Conservation (phyloP, 2,797 vertebrate species). For the Mormyrus hasselquistii region DNA sequence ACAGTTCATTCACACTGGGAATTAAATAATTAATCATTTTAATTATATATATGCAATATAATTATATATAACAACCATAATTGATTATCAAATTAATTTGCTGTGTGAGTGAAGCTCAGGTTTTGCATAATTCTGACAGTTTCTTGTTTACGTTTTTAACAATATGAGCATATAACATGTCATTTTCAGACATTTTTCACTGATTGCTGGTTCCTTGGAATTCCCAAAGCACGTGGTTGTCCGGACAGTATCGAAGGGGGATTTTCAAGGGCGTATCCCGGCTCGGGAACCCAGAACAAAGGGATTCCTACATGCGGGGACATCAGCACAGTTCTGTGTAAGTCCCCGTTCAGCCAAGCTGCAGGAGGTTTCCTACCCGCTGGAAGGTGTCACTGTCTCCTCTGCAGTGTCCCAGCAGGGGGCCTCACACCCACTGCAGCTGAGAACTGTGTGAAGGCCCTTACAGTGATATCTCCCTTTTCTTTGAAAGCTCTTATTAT, state of each 20-base stretch:
- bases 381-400: not conserved
- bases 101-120: not conserved
- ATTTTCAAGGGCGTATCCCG: not conserved
- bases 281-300: not conserved
- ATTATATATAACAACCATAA: not conserved
- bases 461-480: not conserved
- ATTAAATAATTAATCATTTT: constrained; percentile 3
- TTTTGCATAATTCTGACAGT: not conserved
- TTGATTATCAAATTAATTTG: not conserved
- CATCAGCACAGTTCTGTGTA: not conserved
- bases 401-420: not conserved
- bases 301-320: not conserved
- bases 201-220: not conserved
- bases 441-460: not conserved
- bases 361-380: not conserved
- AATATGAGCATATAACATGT: not conserved
- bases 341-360: not conserved
- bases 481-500: not conserved
- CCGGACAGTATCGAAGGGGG: not conserved
- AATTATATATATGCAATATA: not conserved
- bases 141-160: not conserved
- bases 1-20: not conserved
- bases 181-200: not conserved
- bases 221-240: not conserved
- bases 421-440: not conserved